Percentiles rank a stretch among this genome's conserved stretches.
Conservation (phyloP, 2,113 vertebrate genomes). For the Mandrillus leucophaeus region DNA sequence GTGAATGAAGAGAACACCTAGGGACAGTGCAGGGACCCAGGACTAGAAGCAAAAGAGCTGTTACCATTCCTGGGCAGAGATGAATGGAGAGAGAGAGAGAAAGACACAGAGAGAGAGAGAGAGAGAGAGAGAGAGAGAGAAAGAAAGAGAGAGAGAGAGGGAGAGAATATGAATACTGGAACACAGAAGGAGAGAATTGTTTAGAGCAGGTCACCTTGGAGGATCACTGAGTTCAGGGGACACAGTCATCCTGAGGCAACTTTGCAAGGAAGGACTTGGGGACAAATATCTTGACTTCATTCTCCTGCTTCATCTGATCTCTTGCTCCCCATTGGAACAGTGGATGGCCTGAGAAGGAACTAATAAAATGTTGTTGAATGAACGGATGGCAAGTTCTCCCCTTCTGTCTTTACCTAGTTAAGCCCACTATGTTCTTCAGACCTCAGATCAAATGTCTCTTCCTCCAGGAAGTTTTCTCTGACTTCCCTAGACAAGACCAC, state of each 20-base stretch:
- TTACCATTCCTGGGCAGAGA: not conserved
- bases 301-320: not conserved
- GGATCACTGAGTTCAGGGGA: not conserved
- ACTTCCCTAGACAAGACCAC: not conserved
- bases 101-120: not conserved
- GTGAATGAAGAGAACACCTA: not conserved
- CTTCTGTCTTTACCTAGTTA: not conserved
- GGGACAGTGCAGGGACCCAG: not conserved
- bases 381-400: not conserved
- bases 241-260: not conserved
- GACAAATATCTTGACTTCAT: no score
- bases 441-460: not conserved
- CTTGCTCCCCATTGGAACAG: not conserved
- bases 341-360: not conserved
- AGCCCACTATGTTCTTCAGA: not conserved
- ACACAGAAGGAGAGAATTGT: not conserved
- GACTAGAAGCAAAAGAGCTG: not conserved
- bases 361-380: not conserved
- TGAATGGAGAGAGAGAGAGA: not conserved
- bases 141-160: no score
- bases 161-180: not conserved
- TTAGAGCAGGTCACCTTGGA: not conserved
- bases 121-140: no score
- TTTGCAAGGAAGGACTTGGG: not conserved
- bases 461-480: constrained; percentile 1